Base-by-base conservation (phyloP, 2,113 vertebrate genomes). In the Periophthalmus modestus region DNA sequence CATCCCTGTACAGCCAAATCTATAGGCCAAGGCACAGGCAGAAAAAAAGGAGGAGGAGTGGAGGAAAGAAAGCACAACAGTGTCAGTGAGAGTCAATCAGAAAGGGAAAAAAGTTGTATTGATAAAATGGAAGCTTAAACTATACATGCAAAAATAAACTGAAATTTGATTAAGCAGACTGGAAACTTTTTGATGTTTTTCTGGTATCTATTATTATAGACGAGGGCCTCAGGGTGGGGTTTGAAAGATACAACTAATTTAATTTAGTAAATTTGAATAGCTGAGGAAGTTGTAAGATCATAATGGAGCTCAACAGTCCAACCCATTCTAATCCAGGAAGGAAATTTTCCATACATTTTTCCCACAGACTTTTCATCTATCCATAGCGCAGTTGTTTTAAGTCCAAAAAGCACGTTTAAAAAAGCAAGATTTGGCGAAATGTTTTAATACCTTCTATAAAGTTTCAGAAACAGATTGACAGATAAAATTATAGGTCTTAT, bases 1-100 rank as follows among this genome's bases (percentile, higher is more conserved):
- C 98, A 98, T 99, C 98, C 97, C 98, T 99, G 97, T 99, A 99
- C 97, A 99, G 98, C 98, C 98, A 99, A 95, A 99, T 98, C 98
- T 99, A 99, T 93, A 98, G 96, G 94, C 96, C 97, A 98, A 98
- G 98, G 93, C 96, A 98, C 96, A 97, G 96, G 96, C 96, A 98
- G 96, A 98, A 96, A 97, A n/a, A 95, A 98, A 87, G 74, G 52
- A 19, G 23, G 50, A 23, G 21, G 19, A 82, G 87, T 81, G 84
- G 74, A 88, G 69, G 82, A 86, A 82, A 91, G 89, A 89, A 86
- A 92, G 89, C 87, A 92, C 91, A 92, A 92, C 74, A 85, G 88
- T 89, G 86, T 92, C 91, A 92, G 88, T 87, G 91, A 86, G 84
- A 82, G 89, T 89, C 91, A 91, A 89, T 88, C 82, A 81, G 79